Base-by-base conservation (phyloP, 2,888 invertebrate genomes). In the Stratiomys singularior region DNA sequence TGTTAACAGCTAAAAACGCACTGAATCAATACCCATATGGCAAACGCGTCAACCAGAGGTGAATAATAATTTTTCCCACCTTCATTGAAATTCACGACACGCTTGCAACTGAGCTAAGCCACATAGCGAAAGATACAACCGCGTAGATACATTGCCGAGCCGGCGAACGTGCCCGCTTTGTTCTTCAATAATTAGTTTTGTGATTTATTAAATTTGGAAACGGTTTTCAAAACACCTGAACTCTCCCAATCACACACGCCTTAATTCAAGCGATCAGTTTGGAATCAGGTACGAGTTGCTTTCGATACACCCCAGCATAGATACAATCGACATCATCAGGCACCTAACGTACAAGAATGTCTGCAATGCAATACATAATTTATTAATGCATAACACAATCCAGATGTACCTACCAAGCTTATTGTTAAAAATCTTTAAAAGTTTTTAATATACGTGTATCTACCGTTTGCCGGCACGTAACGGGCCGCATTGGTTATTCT, bases 181-280 rank as follows among this genome's bases (percentile, higher is more conserved):
- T 64, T 30, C 18, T 21, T 21, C 44, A 21, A 67, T 67, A 67
- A 67, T 67, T 67, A 67, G 37, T 21, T 67, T 21, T 67, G 67
- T 44, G 67, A 67, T 67, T 67, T 67, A 67, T 67, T 44, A 67
- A 67, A 67, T 67, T 67, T 67, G 67, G 67, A 44, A 67, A 67
- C 15, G 44, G 7, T 52, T 18, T 52, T 4, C n/a, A 21, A 67
- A 67, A 67, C 44, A 44, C 67, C 23, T 60, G 58, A 25, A 60
- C 52, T 52, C 4, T n/a, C 15, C n/a, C 18, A 52, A 18, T 52
- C 18, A 5, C 5, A 9, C 9, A 25, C 21, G 58, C 58, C 37
- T 3, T 37, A 5, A 9, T 9, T 37, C 23, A 7, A 4, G 21
- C 58, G 58, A 23, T 60, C 58, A 60, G 23, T 18, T n/a, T 23